A percentile compares a stretch with the other conserved stretches of the same genome.
Evolutionary conservation across 2,888 invertebrate genomes (phyloP).

Genomic region (Ferdinandea cuprea): DNA sequence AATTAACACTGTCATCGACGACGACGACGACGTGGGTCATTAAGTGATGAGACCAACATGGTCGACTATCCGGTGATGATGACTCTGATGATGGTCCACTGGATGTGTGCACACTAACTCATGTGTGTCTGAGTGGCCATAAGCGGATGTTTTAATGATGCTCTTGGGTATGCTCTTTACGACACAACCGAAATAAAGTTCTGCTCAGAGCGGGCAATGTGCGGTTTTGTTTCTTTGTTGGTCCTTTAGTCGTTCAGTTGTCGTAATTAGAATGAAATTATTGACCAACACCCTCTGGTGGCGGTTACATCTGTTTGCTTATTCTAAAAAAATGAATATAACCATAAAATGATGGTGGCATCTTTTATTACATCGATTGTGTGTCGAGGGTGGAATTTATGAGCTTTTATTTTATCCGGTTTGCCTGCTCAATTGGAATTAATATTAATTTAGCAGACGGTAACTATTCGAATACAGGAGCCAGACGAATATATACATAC

Average conservation of each 20-base stretch:
- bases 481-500: constrained; percentile 70
- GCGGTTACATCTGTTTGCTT: constrained; percentile 54
- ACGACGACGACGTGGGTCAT: constrained; percentile 52
- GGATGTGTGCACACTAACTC: constrained; percentile 55
- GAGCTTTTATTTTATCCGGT: constrained; percentile 56
- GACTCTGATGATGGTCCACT: constrained; percentile 54
- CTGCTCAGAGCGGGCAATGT: constrained; percentile 26
- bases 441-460: constrained; percentile 74
- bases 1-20: constrained; percentile 63
- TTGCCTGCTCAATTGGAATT: constrained; percentile 69
- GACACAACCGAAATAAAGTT: constrained; percentile 33
- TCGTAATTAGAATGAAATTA: constrained; percentile 72
- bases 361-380: constrained; percentile 60
- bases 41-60: constrained; percentile 63
- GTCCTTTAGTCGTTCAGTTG: constrained; percentile 33
- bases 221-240: constrained; percentile 36
- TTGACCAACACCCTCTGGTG: constrained; percentile 60
- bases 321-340: constrained; percentile 42
- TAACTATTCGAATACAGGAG: constrained; percentile 48
- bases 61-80: constrained; percentile 29
- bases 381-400: constrained; percentile 60
- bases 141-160: constrained; percentile 70
- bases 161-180: constrained; percentile 69
- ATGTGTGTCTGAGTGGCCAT: constrained; percentile 58
- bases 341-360: constrained; percentile 33